Evolutionary conservation across 2,113 vertebrate species (phyloP), one percentile per base, ranked within the genome.

Genomic region (Psettodes erumei): DNA sequence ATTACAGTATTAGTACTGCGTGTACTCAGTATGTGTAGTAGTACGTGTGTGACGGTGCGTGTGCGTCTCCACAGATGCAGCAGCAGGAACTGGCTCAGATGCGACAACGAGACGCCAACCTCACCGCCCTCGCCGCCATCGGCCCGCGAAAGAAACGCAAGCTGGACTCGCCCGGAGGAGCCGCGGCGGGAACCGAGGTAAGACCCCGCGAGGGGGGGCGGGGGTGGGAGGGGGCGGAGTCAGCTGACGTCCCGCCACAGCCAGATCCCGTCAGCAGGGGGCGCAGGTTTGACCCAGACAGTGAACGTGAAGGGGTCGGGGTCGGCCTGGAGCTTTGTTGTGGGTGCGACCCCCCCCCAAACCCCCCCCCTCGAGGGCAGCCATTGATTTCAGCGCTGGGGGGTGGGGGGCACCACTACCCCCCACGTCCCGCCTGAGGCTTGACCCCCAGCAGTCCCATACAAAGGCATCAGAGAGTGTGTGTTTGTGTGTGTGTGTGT

Each of bases 301-400:
- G 38, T 35, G 95, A 95, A 93, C 94, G 94, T 96, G 94, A 96
- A 92, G 94, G 95, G 95, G 96, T 96, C 96, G 96, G 94, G 89
- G 92, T 92, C 93, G 92, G 95, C 95, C 95, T 93, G 38, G 77
- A 91, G 96, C 92, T 88, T 77, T 88, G 54, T 60, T 56, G 91
- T 94, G 95, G 93, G 92, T 93, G 93, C 92, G 90, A 88, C 93
- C 90, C 71, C 33, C 28, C 18, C 13, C 30, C 66, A 21, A 48
- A 7, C 9, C 19, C 50, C 16, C 51, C 23, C 7, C 60, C 54
- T 25, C 9, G 1, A 40, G 79, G 81, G 58, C 27, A 76, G 42
- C 56, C 70, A 69, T 74, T 69, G 51, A 77, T 50, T 74, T 76
- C 92, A 95, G 93, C 94, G 94, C 95, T 71, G 56, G 28, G 13